Evolutionary conservation across 2,888 invertebrate genomes (phyloP), one percentile per base, ranked within the genome.

Genomic region (Cerceris ruficornis): DNA sequence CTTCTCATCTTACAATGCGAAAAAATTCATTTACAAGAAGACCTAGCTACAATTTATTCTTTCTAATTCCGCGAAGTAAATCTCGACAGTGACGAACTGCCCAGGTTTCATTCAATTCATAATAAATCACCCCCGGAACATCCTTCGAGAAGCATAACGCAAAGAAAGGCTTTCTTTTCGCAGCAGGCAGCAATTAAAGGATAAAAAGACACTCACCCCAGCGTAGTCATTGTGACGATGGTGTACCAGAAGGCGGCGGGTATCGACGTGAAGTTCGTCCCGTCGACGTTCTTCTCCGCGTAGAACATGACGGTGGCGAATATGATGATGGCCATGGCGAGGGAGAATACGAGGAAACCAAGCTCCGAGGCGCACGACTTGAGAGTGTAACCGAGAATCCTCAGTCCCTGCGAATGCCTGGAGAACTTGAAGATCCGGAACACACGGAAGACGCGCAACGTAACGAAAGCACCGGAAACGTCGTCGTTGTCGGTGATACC

Each of bases 241-340:
- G 99, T 99, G 94, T 99, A 99, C 99, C 99, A 99, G 93, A 99
- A 99, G 87, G 99, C 99, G 70, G 99, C 98, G 76, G 99, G 99
- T 94, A 99, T 99, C 92, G 98, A 99, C 82, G 98, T 99, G 94
- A 99, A 99, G 93, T 97, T 97, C 70, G 99, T 99, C 89, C 97
- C 96, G 89, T 96, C 96, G 85, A 98, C 99, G 93, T 99, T 99
- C 94, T 99, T 99, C 95, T 99, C 99, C 66, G 99, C 99, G 94
- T 99, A 99, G 94, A 98, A 99, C 99, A 99, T 99, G 88, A 99
- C 98, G 54, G 99, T 99, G 82, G 99, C 99, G 93, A 99, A 99
- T 91, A 99, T 99, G 91, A 99, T 99, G 93, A 99, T 99, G 90
- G 99, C 99, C 99, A 99, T 99, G 82, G 99, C 98, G 91, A 99